Conservation (phyloP, 2,797 vertebrate genomes). For the Sebastes wilsoni region DNA sequence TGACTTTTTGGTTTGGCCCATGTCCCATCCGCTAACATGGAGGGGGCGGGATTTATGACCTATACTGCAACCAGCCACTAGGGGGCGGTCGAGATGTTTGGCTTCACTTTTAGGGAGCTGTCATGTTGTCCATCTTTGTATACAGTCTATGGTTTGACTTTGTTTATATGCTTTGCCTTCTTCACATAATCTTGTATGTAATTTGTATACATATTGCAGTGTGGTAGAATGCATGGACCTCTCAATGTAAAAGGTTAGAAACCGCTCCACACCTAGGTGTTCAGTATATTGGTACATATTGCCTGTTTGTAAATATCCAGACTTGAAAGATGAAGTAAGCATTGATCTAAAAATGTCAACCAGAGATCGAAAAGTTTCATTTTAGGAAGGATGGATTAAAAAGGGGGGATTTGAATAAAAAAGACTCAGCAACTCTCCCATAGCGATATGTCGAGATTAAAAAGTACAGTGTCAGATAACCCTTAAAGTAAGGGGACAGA, state of each 20-base stretch:
- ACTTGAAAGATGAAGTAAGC: constrained; percentile 14
- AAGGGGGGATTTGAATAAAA: constrained; percentile 33
- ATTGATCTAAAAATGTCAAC: constrained; percentile 50
- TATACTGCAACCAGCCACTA: too few relatives aligned
- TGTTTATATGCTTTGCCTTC: not conserved
- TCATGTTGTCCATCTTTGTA: not conserved
- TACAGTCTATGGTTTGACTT: constrained; percentile 21
- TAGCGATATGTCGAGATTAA: constrained; percentile 47
- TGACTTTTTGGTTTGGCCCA: too few relatives aligned
- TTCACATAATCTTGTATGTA: constrained; percentile 19
- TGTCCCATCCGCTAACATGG: too few relatives aligned
- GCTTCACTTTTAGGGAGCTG: too few relatives aligned
- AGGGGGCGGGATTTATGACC: too few relatives aligned
- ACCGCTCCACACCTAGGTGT: not conserved
- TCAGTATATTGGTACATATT: not conserved
- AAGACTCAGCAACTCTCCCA: constrained; percentile 23
- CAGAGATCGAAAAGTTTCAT: constrained; percentile 19
- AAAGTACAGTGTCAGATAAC: constrained; percentile 56
- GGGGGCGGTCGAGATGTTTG: rapidly evolving
- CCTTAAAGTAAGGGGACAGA: constrained; percentile 34
- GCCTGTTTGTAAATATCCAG: constrained; percentile 9
- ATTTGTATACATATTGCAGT: constrained; percentile 25
- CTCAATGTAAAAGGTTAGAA: constrained; percentile 6
- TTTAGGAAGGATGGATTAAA: constrained; percentile 21
- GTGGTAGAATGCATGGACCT: not conserved